A percentile compares a stretch with the other conserved stretches of the same genome.
Evolutionary conservation across 2,797 vertebrate species (phyloP).

Genomic region (Botia almorhae): DNA sequence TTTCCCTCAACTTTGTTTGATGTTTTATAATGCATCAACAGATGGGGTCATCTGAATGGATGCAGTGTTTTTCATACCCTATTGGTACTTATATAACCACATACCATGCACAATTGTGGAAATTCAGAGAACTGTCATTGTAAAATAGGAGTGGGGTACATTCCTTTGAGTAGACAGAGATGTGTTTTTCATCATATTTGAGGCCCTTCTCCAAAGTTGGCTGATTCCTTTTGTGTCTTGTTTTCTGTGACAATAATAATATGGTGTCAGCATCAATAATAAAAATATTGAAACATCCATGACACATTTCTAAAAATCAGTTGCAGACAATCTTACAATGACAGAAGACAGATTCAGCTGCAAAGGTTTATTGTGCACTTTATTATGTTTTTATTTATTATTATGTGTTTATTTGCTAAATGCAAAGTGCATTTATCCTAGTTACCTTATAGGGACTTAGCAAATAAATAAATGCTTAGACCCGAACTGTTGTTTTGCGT

Average conservation of each 20-base stretch:
- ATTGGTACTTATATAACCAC: constrained; percentile 15
- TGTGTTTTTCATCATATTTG: constrained; percentile 49
- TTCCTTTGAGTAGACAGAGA: constrained; percentile 25
- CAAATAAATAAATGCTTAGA: no score
- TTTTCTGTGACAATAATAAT: not conserved
- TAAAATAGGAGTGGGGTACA: constrained; percentile 8
- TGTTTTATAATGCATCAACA: constrained; percentile 42
- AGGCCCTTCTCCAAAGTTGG: constrained; percentile 50
- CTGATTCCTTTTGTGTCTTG: constrained; percentile 45
- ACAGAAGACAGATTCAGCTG: no score
- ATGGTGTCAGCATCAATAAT: no score
- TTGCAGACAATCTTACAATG: no score
- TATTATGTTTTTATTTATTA: no score
- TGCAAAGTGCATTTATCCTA: no score
- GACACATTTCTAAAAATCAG: no score
- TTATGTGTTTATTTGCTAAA: no score
- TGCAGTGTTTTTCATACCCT: constrained; percentile 20
- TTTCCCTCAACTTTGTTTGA: constrained; percentile 34
- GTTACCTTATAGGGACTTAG: no score
- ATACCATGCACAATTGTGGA: constrained; percentile 6
- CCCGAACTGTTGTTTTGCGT: no score
- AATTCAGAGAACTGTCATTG: constrained; percentile 18
- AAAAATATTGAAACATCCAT: no score
- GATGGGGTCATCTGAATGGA: constrained; percentile 42
- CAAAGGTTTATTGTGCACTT: no score